A percentile compares a stretch with the other conserved stretches of the same genome.
phyloP scores from a whole-genome alignment of 2,113 vertebrate genomes.

The Desmodus rotundus region DNA sequence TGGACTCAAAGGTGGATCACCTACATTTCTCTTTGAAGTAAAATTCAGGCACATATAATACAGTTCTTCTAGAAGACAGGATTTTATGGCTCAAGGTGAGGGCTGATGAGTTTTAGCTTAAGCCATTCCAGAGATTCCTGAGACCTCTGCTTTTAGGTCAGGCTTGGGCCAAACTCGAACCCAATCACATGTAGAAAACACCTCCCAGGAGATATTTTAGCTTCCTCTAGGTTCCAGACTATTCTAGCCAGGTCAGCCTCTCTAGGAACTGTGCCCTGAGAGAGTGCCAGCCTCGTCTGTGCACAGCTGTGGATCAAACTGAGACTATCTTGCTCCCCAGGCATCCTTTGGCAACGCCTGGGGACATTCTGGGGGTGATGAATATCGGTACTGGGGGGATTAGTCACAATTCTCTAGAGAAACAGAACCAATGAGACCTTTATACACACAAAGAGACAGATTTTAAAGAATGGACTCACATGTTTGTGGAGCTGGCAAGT shows the following conservation, averaged over 20 bases:
- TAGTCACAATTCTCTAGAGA: background rate
- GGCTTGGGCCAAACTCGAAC: background rate
- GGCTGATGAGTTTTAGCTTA: background rate
- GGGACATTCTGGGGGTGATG: background rate
- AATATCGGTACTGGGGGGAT: background rate
- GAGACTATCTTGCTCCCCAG: background rate
- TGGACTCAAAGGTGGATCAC: background rate
- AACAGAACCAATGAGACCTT: background rate
- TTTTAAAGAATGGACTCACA: background rate
- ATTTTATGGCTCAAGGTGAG: background rate
- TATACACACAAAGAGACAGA: background rate
- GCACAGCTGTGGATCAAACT: background rate
- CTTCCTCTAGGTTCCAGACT: background rate
- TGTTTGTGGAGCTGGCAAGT: background rate
- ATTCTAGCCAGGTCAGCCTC: no score
- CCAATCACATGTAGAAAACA: background rate
- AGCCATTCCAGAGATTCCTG: background rate
- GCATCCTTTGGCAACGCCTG: background rate
- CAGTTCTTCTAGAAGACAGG: background rate
- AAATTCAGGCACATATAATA: background rate
- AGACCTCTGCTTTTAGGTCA: background rate
- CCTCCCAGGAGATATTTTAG: background rate
- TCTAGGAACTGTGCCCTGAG: background rate
- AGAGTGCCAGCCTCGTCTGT: background rate
- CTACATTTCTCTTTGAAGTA: background rate